Conservation (phyloP, 2,888 invertebrate genomes). For the Mycogona germanica region DNA sequence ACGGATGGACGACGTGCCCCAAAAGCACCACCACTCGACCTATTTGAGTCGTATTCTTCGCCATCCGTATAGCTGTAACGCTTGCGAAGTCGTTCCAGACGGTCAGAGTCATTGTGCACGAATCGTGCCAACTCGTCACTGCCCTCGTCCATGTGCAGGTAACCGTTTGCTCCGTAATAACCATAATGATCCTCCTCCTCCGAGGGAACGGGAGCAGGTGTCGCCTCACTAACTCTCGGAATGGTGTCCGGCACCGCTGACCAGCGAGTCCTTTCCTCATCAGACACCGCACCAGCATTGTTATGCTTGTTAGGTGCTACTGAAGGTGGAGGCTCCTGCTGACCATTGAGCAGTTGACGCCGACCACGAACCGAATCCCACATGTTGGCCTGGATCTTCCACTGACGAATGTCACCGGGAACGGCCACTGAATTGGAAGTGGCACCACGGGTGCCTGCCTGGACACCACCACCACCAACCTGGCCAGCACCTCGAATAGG, state of each 20-base stretch:
- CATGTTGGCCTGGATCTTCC: conserved; percentile 23
- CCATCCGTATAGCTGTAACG: conserved; percentile 42
- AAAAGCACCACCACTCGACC: conserved; percentile 78
- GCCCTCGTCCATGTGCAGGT: too few relatives aligned
- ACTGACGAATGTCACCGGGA: conserved; percentile 25
- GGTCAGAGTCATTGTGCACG: conserved; percentile 67
- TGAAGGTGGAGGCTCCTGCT: neutral
- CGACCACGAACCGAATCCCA: conserved; percentile 3
- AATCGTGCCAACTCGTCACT: conserved; percentile 62
- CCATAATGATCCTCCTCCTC: too few relatives aligned
- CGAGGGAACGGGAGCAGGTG: too few relatives aligned
- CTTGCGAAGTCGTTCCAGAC: conserved; percentile 69
- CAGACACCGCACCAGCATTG: neutral
- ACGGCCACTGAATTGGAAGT: conserved; percentile 20
- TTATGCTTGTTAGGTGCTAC: neutral
- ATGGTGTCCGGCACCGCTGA: too few relatives aligned
- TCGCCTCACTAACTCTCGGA: too few relatives aligned
- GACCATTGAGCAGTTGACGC: too few relatives aligned
- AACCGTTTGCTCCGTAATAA: too few relatives aligned
- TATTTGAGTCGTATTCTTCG: conserved; percentile 46
- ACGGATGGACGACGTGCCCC: conserved; percentile 80
- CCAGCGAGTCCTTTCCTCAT: too few relatives aligned
- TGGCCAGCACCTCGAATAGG: neutral
- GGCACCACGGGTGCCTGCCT: neutral
- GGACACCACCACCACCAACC: neutral